Evolutionary conservation across 2,888 invertebrate species (phyloP).

Genomic region (Drosophila melanosoma): DNA sequence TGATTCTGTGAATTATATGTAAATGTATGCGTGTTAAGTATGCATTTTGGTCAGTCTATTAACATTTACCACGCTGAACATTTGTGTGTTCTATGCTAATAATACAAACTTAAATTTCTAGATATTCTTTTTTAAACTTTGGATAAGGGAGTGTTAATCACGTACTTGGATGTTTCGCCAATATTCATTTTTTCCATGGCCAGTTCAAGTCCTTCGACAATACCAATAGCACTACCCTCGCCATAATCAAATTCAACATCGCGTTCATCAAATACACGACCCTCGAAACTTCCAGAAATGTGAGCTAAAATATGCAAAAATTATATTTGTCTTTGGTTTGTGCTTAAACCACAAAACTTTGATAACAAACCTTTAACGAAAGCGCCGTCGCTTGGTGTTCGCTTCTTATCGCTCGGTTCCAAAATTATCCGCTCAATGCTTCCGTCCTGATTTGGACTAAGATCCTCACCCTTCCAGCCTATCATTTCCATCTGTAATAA

Average conservation of each 20-base stretch:
- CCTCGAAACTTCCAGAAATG: slow-evolving; percentile 76
- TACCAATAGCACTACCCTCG: slow-evolving; percentile 91
- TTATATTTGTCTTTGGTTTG: background rate
- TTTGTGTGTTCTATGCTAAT: background rate
- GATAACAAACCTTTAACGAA: slow-evolving; percentile 90
- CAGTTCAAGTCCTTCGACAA: slow-evolving; percentile 93
- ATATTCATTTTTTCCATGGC: slow-evolving; percentile 92
- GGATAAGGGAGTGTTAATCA: background rate
- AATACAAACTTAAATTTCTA: background rate
- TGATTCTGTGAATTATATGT: slow-evolving; percentile 84
- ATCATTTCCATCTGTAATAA: slow-evolving; percentile 93
- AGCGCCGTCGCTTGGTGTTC: slow-evolving; percentile 92
- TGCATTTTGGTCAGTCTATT: background rate
- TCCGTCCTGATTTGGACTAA: slow-evolving; percentile 93
- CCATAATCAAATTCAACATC: slow-evolving; percentile 93
- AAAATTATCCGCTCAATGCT: slow-evolving; percentile 91
- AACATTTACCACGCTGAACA: background rate
- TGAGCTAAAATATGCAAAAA: slow-evolving; percentile 61
- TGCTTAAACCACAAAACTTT: slow-evolving; percentile 11
- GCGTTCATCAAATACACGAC: slow-evolving; percentile 88
- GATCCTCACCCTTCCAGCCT: slow-evolving; percentile 94
- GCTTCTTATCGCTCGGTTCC: slow-evolving; percentile 89
- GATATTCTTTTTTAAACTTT: background rate
- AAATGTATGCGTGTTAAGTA: background rate
- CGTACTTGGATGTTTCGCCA: slow-evolving; percentile 89